phyloP scores from a whole-genome alignment of 2,797 vertebrate genomes.

The Gymnodraco acuticeps region DNA sequence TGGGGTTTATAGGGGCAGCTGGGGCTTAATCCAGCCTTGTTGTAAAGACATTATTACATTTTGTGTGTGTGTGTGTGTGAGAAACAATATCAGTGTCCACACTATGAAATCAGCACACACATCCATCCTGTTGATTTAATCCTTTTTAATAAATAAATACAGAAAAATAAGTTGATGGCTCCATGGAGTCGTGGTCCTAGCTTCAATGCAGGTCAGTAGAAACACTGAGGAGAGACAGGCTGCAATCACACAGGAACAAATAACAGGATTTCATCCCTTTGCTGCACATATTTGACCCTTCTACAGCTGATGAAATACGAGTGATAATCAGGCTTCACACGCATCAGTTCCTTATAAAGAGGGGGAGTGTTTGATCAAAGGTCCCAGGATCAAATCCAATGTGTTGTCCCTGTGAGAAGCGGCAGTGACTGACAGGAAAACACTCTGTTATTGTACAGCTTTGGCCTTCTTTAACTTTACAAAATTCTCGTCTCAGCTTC shows the following conservation, averaged over 20 bases:
- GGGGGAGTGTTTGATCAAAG: constrained; percentile 8
- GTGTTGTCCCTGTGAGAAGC: constrained; percentile 33
- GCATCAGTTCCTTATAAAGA: constrained; percentile 21
- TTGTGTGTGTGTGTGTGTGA: neutral
- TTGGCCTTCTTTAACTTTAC: constrained; percentile 47
- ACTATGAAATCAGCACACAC: constrained; percentile 49
- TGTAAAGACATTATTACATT: neutral
- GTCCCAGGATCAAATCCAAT: constrained; percentile 41
- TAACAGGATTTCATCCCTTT: constrained; percentile 47
- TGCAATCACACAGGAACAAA: constrained; percentile 52
- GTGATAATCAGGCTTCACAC: constrained; percentile 52
- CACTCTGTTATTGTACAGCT: constrained; percentile 50
- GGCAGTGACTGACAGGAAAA: constrained; percentile 27
- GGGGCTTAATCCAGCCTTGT: neutral
- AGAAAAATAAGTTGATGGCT: constrained; percentile 85
- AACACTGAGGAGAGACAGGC: constrained; percentile 42
- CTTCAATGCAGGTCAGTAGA: constrained; percentile 77
- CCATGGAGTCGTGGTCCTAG: constrained; percentile 68
- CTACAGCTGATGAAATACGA: constrained; percentile 40
- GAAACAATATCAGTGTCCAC: neutral
- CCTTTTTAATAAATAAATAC: constrained; percentile 89
- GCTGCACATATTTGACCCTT: constrained; percentile 58
- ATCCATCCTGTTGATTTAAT: constrained; percentile 60
- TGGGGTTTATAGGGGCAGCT: no score
- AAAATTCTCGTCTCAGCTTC: constrained; percentile 33